phyloP scores from a whole-genome alignment of 2,797 vertebrate species.

The Cichlasoma orientale region DNA sequence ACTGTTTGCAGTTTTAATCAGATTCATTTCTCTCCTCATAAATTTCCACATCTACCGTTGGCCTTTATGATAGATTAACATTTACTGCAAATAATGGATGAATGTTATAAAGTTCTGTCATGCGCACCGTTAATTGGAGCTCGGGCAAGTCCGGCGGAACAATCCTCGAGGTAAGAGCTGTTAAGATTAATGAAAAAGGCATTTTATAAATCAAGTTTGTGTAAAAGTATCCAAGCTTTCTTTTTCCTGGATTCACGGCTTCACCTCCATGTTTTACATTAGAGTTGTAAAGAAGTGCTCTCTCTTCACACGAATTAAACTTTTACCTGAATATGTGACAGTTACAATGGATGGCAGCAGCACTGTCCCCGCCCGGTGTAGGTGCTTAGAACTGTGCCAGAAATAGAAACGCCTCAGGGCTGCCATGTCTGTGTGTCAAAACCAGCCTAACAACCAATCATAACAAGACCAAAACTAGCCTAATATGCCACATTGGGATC shows the following conservation, averaged over 20 bases:
- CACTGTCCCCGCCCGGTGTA: background rate
- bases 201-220: background rate
- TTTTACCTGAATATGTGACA: background rate
- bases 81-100: slow-evolving; percentile 19
- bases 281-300: background rate
- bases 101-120: slow-evolving; percentile 1
- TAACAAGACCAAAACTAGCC: background rate
- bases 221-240: background rate
- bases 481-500: background rate
- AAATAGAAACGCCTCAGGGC: background rate
- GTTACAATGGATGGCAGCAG: background rate
- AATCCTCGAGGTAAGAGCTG: slow-evolving; percentile 8
- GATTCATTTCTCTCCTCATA: background rate
- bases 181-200: slow-evolving; percentile 13
- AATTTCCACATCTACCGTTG: background rate
- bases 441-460: background rate
- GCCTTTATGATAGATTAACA: background rate
- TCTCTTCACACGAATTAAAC: background rate
- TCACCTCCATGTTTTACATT: background rate
- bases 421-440: background rate
- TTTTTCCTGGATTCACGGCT: background rate
- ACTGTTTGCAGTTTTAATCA: background rate
- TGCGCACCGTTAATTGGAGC: background rate
- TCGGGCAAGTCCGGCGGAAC: background rate
- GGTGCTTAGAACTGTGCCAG: background rate